Percentiles rank a stretch among this genome's conserved stretches.
These are phyloP conservation scores for Lagorchestes hirsutus DNA, from an alignment of 2,797 vertebrate species.

Conservation along the genomic window DNA sequence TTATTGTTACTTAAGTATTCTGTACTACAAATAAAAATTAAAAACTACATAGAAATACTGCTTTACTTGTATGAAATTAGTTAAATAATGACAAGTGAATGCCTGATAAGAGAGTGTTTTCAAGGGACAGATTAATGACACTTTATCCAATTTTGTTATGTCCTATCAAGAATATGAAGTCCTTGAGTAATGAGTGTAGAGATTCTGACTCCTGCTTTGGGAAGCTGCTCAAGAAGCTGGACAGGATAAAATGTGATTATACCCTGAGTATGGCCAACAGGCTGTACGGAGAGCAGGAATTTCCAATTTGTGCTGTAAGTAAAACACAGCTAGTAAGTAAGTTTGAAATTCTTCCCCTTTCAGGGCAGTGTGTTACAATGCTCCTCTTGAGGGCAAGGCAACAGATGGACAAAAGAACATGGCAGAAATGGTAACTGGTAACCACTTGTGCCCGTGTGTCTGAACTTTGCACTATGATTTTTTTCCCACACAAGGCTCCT, in stretches of 20 bases:
- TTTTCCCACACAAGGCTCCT: not conserved
- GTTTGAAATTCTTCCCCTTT: not conserved
- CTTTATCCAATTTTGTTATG: not conserved
- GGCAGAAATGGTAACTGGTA: not conserved
- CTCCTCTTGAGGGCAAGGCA: not conserved
- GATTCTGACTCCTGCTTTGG: slow-evolving; percentile 69
- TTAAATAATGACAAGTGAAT: not conserved
- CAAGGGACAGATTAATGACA: not conserved
- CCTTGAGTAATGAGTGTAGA: not conserved
- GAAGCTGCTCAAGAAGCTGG: slow-evolving; percentile 73
- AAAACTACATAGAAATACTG: not conserved
- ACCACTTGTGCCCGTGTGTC: not conserved
- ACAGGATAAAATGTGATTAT: slow-evolving; percentile 51
- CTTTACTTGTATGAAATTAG: not conserved
- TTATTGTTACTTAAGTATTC: not conserved
- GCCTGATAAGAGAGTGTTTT: not conserved
- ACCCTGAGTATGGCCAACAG: slow-evolving; percentile 77
- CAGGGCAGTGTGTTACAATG: not conserved
- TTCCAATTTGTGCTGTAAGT: slow-evolving; percentile 75
- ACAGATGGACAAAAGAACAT: not conserved
- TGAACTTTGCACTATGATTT: not conserved
- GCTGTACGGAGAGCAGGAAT: slow-evolving; percentile 77
- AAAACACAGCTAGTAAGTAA: not conserved
- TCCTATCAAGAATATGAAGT: not conserved
- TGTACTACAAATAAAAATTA: not conserved